Conservation (phyloP, 1,140 invertebrate species). For the Drosophila sucinea region DNA sequence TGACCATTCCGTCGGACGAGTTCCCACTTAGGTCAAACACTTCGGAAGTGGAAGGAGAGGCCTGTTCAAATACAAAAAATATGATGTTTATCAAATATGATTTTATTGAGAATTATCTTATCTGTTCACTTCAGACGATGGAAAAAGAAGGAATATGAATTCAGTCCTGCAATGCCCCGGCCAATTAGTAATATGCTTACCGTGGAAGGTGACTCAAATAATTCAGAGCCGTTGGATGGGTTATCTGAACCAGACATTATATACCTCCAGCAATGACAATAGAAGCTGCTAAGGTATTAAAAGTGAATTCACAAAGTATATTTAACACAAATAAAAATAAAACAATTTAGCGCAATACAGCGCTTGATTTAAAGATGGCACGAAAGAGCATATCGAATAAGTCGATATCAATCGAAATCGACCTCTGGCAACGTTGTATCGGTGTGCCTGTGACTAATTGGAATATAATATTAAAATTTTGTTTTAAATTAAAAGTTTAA, state of each 20-base stretch:
- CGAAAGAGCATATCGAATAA: no score
- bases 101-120: no score
- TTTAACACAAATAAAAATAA: not conserved
- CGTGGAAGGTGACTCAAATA: no score
- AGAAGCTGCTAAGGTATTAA: not conserved
- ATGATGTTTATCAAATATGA: no score
- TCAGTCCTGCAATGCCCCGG: no score
- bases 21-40: not conserved
- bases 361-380: not conserved
- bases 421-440: not conserved
- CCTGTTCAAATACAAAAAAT: no score
- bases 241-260: no score
- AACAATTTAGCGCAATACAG: not conserved
- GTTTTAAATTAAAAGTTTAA: constrained; percentile 58
- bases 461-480: constrained; percentile 45
- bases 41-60: not conserved
- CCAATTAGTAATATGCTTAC: no score
- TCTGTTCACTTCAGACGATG: no score
- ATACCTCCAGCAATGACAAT: not conserved
- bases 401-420: not conserved
- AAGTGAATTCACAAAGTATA: not conserved
- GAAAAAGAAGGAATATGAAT: no score
- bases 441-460: constrained; percentile 46
- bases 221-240: no score
- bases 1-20: no score